A percentile compares a stretch with the other conserved stretches of the same genome.
phyloP scores from a whole-genome alignment of 2,113 vertebrate species.

The Brienomyrus brachyistius region DNA sequence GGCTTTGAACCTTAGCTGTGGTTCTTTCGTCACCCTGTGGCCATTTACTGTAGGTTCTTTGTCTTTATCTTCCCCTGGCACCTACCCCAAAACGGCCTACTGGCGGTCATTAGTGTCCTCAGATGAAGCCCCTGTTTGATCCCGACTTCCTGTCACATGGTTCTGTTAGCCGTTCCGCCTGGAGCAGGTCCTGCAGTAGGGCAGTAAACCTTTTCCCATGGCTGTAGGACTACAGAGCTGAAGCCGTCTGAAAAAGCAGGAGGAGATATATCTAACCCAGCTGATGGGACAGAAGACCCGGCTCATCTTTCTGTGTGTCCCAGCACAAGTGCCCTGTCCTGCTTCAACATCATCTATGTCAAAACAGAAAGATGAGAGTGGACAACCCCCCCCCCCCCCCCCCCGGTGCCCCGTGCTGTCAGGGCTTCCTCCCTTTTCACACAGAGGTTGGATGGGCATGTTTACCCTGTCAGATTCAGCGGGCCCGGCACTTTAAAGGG shows the following conservation, averaged over 20 bases:
- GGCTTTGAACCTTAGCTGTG: background rate
- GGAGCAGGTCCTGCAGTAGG: constrained; percentile 8
- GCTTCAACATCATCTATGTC: constrained; percentile 30
- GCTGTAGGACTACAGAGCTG: constrained; percentile 50
- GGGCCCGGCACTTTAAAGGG: background rate
- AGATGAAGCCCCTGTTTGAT: background rate
- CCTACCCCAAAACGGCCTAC: too few species aligned
- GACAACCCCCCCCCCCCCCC: background rate
- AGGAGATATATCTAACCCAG: constrained; percentile 40
- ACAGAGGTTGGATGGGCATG: background rate
- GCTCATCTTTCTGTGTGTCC: constrained; percentile 53
- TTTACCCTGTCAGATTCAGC: background rate
- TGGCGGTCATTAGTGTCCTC: background rate
- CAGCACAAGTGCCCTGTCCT: constrained; percentile 40
- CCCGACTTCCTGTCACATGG: background rate
- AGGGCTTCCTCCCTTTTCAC: background rate
- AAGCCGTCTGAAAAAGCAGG: constrained; percentile 44
- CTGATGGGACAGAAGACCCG: constrained; percentile 56
- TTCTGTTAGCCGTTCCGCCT: background rate
- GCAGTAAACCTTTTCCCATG: constrained; percentile 31
- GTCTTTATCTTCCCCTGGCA: background rate
- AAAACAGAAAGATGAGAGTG: constrained; percentile 31
- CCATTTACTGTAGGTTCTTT: background rate
- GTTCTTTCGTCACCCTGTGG: background rate
- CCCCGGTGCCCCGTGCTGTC: background rate